These are phyloP conservation scores for Ammodytes marinus DNA, from an alignment of 2,113 vertebrate species.

Conservation along the genomic window DNA sequence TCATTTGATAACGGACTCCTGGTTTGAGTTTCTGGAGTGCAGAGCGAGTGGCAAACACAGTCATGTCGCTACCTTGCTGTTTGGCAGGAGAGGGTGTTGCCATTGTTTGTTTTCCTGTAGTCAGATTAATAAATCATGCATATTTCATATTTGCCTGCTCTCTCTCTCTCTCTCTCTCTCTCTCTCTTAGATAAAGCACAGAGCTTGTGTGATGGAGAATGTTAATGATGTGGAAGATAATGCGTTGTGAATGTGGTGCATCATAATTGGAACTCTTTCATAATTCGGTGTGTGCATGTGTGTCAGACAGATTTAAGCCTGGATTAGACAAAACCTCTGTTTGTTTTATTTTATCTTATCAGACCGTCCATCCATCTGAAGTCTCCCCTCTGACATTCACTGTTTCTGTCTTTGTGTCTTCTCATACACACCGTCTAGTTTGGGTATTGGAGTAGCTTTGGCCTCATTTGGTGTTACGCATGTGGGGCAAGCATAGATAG, in stretches of 20 bases:
- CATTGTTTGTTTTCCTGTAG: constrained; percentile 80
- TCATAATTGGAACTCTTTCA: constrained; percentile 81
- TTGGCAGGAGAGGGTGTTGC: constrained; percentile 58
- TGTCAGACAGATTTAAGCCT: constrained; percentile 52
- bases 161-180: neutral
- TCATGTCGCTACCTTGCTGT: constrained; percentile 31
- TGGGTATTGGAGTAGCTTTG: constrained; percentile 22
- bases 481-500: no score
- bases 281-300: constrained; percentile 62
- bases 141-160: constrained; percentile 81
- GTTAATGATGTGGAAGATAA: constrained; percentile 80
- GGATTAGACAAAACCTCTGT: constrained; percentile 52
- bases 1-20: constrained; percentile 35
- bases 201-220: constrained; percentile 71
- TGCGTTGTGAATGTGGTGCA: constrained; percentile 73
- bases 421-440: constrained; percentile 21
- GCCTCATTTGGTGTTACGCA: constrained; percentile 7
- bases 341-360: constrained; percentile 67
- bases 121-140: constrained; percentile 84
- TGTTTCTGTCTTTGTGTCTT: neutral
- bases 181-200: constrained; percentile 74
- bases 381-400: constrained; percentile 13
- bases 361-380: constrained; percentile 23
- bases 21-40: constrained; percentile 33
- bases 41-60: constrained; percentile 24